Evolutionary conservation across 2,113 vertebrate genomes (phyloP).

Genomic region (Serinus canaria): DNA sequence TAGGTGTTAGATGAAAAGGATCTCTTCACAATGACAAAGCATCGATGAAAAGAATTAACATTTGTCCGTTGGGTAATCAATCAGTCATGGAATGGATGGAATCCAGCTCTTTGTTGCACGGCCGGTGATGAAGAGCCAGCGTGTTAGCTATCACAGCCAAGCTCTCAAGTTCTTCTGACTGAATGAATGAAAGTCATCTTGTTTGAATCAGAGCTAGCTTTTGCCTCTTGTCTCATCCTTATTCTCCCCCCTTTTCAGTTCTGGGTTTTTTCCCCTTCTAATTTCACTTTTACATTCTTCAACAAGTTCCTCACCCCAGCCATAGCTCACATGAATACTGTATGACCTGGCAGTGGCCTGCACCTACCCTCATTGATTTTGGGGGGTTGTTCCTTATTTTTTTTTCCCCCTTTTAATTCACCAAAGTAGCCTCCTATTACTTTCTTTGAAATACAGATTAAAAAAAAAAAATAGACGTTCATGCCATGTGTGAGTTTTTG

Average conservation of each 20-base stretch:
- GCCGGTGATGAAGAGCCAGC: conserved; percentile 78
- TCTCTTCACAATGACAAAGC: conserved; percentile 71
- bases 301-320: conserved; percentile 27
- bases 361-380: not conserved
- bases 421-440: conserved; percentile 46
- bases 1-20: conserved; percentile 78
- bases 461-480: not conserved
- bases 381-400: not conserved
- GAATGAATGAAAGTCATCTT: conserved; percentile 80
- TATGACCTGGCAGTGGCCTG: conserved; percentile 3
- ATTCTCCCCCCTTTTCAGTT: not conserved
- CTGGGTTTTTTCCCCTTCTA: not conserved
- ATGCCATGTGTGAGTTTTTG: conserved; percentile 53
- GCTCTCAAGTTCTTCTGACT: conserved; percentile 56
- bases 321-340: not conserved
- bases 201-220: conserved; percentile 74
- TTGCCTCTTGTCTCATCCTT: not conserved
- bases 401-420: conserved; percentile 7
- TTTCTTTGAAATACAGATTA: conserved; percentile 58
- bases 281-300: not conserved
- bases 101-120: conserved; percentile 79
- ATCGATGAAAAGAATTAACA: conserved; percentile 92
- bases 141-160: conserved; percentile 72
- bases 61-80: conserved; percentile 88
- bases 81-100: conserved; percentile 88